Conservation (phyloP, 2,113 vertebrate species). For the Phoenicopterus ruber region DNA sequence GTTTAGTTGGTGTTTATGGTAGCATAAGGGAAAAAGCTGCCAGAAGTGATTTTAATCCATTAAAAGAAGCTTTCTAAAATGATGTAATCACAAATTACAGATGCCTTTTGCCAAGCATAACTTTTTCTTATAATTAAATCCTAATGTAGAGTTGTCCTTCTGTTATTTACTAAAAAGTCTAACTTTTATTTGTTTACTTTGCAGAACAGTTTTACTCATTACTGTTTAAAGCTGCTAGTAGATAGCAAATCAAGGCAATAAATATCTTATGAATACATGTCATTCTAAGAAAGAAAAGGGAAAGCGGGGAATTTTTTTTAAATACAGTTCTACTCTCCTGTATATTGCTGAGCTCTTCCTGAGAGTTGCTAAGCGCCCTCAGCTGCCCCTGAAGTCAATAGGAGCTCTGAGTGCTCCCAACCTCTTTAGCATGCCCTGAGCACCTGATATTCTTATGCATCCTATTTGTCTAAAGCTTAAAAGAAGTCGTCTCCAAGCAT, state of each 20-base stretch:
- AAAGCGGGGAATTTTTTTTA: not conserved
- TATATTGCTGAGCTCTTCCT: not conserved
- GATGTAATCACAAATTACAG: not conserved
- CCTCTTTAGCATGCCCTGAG: not conserved
- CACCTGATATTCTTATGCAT: not conserved
- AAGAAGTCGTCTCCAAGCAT: not conserved
- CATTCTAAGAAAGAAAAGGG: not conserved
- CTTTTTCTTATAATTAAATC: not conserved
- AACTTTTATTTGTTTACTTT: conserved; percentile 15
- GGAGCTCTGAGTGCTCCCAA: not conserved
- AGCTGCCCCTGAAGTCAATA: not conserved
- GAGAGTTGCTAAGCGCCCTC: not conserved
- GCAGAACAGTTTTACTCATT: not conserved
- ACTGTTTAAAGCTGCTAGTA: not conserved
- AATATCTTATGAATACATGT: not conserved
- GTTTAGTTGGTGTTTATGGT: not conserved
- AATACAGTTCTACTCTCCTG: not conserved
- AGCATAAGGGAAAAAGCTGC: not conserved
- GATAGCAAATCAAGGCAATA: not conserved
- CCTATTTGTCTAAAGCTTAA: not conserved
- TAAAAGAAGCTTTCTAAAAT: conserved; percentile 19
- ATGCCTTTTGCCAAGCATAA: not conserved
- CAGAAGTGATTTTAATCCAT: conserved; percentile 16
- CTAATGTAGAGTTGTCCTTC: not conserved
- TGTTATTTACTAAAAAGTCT: not conserved